Conservation (phyloP, 2,113 vertebrate species). For the Copsychus sechellarum region DNA sequence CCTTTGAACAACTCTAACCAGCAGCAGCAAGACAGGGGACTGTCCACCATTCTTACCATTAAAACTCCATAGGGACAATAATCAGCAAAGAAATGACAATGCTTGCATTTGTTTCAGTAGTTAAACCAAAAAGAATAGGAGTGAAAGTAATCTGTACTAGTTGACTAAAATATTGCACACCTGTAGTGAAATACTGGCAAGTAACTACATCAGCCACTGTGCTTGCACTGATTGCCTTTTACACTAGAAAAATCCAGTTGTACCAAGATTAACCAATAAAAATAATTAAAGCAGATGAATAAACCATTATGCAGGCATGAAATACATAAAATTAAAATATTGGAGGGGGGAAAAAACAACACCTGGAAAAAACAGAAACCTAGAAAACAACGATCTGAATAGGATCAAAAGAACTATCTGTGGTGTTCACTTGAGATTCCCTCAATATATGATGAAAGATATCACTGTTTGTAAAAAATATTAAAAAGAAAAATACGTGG, state of each 20-base stretch:
- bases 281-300: background rate
- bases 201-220: background rate
- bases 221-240: background rate
- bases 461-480: background rate
- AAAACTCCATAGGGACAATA: background rate
- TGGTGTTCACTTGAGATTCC: background rate
- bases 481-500: too few relatives aligned
- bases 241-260: background rate
- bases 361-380: background rate
- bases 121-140: background rate
- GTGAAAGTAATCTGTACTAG: background rate
- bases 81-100: background rate
- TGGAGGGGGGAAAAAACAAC: rapidly evolving
- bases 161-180: background rate
- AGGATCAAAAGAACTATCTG: background rate
- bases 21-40: background rate
- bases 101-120: background rate
- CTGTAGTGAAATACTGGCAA: background rate
- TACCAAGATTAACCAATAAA: background rate
- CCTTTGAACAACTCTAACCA: background rate
- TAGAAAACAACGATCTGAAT: background rate
- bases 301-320: background rate
- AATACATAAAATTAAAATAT: background rate
- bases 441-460: background rate
- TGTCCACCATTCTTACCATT: background rate